These are phyloP conservation scores for Eumacrocentrus americanus DNA, from an alignment of 2,888 invertebrate species.

Conservation along the genomic window DNA sequence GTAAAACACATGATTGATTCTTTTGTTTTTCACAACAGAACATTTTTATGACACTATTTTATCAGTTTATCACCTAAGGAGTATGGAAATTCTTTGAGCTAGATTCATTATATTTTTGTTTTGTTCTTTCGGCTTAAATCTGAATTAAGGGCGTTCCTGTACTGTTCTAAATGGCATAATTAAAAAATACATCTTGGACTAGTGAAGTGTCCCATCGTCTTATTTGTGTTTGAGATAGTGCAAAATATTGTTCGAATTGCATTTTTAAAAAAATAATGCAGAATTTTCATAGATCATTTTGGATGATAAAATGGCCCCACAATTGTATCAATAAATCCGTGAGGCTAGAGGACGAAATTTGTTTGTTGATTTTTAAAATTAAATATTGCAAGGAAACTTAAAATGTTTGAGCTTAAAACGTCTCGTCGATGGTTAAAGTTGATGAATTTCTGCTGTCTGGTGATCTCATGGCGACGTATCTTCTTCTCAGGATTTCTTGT, in stretches of 20 bases:
- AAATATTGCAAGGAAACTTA: not conserved
- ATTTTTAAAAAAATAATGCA: not conserved
- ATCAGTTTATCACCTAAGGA: no score
- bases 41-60: no score
- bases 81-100: no score
- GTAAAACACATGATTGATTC: no score
- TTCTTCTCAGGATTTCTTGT: slow-evolving; percentile 56
- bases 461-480: slow-evolving; percentile 55
- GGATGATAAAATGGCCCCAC: no score
- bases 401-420: slow-evolving; percentile 42
- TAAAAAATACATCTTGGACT: not conserved
- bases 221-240: not conserved
- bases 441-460: slow-evolving; percentile 54
- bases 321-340: no score
- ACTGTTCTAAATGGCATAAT: not conserved
- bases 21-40: no score
- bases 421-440: slow-evolving; percentile 48
- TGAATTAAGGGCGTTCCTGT: no score
- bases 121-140: no score
- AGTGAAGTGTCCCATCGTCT: no score
- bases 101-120: no score
- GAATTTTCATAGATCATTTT: not conserved
- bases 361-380: not conserved
- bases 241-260: not conserved
- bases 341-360: not conserved